These are phyloP conservation scores for Corythaeola cristata DNA, from an alignment of 2,113 vertebrate species.

Conservation along the genomic window DNA sequence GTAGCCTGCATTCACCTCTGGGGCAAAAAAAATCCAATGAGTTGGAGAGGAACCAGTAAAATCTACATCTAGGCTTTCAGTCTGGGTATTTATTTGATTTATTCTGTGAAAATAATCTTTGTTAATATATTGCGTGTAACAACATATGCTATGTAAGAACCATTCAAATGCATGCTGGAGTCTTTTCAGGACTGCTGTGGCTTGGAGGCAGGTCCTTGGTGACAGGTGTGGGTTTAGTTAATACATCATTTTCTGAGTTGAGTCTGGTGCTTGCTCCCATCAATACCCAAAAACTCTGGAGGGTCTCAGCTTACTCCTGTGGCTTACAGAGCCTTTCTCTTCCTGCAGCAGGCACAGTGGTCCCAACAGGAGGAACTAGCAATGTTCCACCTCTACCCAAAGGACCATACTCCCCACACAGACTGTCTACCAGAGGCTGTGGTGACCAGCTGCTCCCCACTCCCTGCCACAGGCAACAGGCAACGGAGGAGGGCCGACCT, in stretches of 20 bases:
- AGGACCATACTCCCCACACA: rapidly evolving
- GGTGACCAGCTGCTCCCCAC: neutral
- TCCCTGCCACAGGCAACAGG: neutral
- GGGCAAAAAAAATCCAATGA: neutral
- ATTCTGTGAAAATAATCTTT: neutral
- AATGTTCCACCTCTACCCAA: neutral
- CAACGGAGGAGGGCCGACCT: neutral
- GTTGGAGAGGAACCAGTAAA: neutral
- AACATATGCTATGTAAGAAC: neutral
- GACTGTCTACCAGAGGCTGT: neutral
- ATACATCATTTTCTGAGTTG: neutral
- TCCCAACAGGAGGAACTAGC: neutral
- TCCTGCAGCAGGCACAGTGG: neutral
- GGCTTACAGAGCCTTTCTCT: neutral
- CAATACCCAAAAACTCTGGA: neutral
- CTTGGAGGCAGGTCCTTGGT: neutral
- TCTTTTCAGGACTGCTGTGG: neutral
- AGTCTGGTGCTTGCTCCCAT: neutral
- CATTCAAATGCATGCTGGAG: neutral
- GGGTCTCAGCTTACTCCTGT: neutral
- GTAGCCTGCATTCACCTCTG: neutral
- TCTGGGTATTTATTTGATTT: neutral
- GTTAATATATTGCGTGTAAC: neutral
- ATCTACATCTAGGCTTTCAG: neutral
- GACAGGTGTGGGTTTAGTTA: neutral